phyloP scores from a whole-genome alignment of 2,888 invertebrate species.

The Cheilosia vulpina region DNA sequence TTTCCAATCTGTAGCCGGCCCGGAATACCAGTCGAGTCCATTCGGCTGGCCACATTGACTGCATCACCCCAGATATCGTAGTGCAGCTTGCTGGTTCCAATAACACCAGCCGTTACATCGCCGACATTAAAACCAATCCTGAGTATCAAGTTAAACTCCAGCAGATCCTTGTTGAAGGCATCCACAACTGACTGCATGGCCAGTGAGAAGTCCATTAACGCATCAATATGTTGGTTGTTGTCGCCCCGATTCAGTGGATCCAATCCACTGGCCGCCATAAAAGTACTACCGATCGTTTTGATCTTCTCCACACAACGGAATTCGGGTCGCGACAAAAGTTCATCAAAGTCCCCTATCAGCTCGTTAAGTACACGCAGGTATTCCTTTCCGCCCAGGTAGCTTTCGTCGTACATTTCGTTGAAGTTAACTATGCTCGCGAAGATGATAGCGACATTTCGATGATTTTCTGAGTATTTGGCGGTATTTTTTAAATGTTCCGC shows the following conservation, averaged over 20 bases:
- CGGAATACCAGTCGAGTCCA: slow-evolving; percentile 97
- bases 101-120: slow-evolving; percentile 98
- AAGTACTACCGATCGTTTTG: slow-evolving; percentile 98
- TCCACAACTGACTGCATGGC: slow-evolving; percentile 94
- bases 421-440: slow-evolving; percentile 99
- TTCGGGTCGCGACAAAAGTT: slow-evolving; percentile 91
- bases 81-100: slow-evolving; percentile 97
- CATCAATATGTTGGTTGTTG: slow-evolving; percentile 90
- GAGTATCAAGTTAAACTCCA: slow-evolving; percentile 94
- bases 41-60: slow-evolving; percentile 97
- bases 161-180: slow-evolving; percentile 94
- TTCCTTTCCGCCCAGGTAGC: slow-evolving; percentile 97
- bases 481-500: slow-evolving; percentile 96
- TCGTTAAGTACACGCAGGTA: slow-evolving; percentile 97
- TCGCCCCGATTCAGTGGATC: slow-evolving; percentile 91
- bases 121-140: slow-evolving; percentile 96
- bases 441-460: slow-evolving; percentile 95
- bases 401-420: slow-evolving; percentile 98
- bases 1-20: slow-evolving; percentile 93
- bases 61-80: slow-evolving; percentile 99
- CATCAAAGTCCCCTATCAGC: slow-evolving; percentile 97
- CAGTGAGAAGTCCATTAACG: slow-evolving; percentile 96
- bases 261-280: slow-evolving; percentile 98
- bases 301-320: slow-evolving; percentile 97
- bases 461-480: slow-evolving; percentile 97